Base-by-base conservation (phyloP, 2,113 vertebrate species). In the Camelus bactrianus region DNA sequence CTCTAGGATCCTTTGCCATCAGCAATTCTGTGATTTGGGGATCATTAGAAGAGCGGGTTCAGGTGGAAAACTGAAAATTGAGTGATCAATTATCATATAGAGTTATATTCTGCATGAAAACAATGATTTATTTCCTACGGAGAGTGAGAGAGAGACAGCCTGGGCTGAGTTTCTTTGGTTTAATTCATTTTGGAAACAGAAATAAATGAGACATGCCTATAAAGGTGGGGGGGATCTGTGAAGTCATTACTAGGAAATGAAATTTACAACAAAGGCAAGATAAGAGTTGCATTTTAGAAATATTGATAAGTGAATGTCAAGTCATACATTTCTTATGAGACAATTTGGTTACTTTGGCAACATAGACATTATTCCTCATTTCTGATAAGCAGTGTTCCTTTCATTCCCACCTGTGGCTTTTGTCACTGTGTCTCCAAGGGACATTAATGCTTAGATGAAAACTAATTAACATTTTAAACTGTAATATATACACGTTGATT, bases 281-380 rank as follows among this genome's bases (percentile, higher is more conserved):
- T 98, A 98, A 98, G 97, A 97, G 89, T 94, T 97, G 93, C 92
- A 95, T 98, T 98, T 98, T 96, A 94, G 96, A 83, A 97, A 93
- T 94, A 96, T 90, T 98, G 98, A 98, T 98, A 98, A 98, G 89
- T 32, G 97, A 98, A 98, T 98, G 97, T 98, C 98, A 98, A 96
- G 97, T 97, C 96, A 90, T 84, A 94, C 96, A 95, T 98, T 99
- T 98, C 97, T 87, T 98, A 97, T 96, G 97, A 97, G 95, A 98
- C 91, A 96, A 64, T 97, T 96, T 98, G 94, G 93, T 98, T 98
- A 94, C 97, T 98, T 98, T 97, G 98, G 97, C 97, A 98, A 98
- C 97, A 89, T 88, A 84, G 82, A 92, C 88, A 67, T 96, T 96
- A 94, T 97, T 98, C 96, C 94, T 98, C 93, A 86, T 79, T 98